These are phyloP conservation scores for Toxonevra muliebris DNA, from an alignment of 2,888 invertebrate species.

Conservation along the genomic window DNA sequence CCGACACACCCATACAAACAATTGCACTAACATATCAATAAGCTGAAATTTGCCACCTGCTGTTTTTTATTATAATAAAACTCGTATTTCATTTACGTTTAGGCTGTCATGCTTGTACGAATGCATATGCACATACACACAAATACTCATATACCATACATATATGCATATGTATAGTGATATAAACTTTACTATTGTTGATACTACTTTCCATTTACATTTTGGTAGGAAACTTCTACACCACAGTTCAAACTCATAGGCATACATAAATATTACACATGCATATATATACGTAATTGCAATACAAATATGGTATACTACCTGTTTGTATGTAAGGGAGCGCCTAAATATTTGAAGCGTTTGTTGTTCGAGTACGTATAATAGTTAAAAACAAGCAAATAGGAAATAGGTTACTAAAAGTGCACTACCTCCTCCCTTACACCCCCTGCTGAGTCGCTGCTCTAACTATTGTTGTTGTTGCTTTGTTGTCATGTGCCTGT, in stretches of 20 bases:
- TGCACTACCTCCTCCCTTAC: background rate
- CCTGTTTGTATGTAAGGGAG: background rate
- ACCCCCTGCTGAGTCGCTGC: background rate
- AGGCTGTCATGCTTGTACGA: too few relatives aligned
- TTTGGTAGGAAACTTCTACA: background rate
- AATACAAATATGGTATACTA: background rate
- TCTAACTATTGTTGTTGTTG: background rate
- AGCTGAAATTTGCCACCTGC: too few relatives aligned
- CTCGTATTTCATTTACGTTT: too few relatives aligned
- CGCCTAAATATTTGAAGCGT: background rate
- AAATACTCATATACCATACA: background rate
- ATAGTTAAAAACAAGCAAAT: background rate
- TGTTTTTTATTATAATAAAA: too few relatives aligned
- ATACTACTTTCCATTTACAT: background rate
- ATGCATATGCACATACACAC: too few relatives aligned
- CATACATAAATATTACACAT: too few relatives aligned
- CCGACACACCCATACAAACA: too few relatives aligned
- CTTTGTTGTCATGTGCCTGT: constrained; percentile 5
- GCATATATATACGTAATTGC: too few relatives aligned
- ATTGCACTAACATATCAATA: too few relatives aligned
- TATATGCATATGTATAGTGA: background rate
- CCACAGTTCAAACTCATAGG: too few relatives aligned
- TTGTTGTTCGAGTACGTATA: background rate
- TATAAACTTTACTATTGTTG: background rate
- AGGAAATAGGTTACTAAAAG: background rate